Evolutionary conservation across 2,888 invertebrate genomes (phyloP).

Genomic region (Lepidonotus clava): DNA sequence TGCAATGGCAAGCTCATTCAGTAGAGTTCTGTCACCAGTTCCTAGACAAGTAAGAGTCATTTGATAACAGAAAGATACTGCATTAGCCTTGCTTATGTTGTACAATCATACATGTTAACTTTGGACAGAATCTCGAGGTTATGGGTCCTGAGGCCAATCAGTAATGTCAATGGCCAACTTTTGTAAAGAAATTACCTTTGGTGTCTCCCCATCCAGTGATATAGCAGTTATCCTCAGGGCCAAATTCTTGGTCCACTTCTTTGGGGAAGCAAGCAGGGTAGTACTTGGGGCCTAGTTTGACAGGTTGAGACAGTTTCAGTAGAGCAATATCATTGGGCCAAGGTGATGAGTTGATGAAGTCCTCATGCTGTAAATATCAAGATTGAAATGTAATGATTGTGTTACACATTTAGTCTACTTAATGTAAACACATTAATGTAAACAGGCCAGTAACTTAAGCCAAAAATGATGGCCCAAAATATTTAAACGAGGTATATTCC

Average conservation of each 20-base stretch:
- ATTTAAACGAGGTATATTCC: too few species aligned
- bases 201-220: constrained; percentile 44
- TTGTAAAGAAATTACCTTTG: neutral
- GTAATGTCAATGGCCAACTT: neutral
- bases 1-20: neutral
- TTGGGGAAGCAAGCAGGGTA: constrained; percentile 14
- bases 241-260: neutral
- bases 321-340: constrained; percentile 44
- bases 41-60: too few species aligned
- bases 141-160: neutral
- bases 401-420: too few species aligned
- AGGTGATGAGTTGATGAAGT: neutral
- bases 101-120: neutral
- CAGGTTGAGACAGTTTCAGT: neutral
- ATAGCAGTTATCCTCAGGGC: neutral
- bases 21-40: neutral
- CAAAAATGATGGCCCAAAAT: too few species aligned
- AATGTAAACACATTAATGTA: too few species aligned
- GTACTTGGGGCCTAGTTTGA: neutral
- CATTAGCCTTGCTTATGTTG: too few species aligned
- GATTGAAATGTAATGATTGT: too few species aligned
- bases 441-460: too few species aligned
- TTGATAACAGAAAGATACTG: too few species aligned
- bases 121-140: neutral
- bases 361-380: constrained; percentile 39